phyloP scores from a whole-genome alignment of 2,797 vertebrate genomes.

The Xenopus petersii region DNA sequence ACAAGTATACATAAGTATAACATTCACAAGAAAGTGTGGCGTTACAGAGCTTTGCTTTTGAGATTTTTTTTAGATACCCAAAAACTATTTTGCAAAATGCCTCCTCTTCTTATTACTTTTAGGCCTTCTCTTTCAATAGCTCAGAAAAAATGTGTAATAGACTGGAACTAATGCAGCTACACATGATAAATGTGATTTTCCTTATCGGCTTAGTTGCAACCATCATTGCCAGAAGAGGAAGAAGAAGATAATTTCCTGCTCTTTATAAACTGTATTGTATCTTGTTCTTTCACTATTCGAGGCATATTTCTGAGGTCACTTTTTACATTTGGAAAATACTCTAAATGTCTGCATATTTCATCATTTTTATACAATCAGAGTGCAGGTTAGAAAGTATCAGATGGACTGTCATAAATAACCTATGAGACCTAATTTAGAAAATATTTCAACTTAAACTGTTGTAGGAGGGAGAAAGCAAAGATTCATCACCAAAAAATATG shows the following conservation, averaged over 20 bases:
- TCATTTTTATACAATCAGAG: neutral
- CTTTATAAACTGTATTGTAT: constrained; percentile 9
- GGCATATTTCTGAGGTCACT: neutral
- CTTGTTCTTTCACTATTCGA: neutral
- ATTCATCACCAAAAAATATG: too few relatives aligned
- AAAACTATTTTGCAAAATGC: neutral
- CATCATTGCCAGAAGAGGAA: constrained; percentile 1
- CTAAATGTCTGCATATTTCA: neutral
- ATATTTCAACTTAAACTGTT: too few relatives aligned
- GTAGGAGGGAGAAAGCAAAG: too few relatives aligned
- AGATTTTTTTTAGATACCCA: neutral
- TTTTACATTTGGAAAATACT: constrained; percentile 3
- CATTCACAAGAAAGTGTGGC: neutral
- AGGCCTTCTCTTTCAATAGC: constrained; percentile 3
- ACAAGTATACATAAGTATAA: neutral
- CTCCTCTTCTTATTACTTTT: constrained; percentile 4
- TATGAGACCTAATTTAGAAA: too few relatives aligned
- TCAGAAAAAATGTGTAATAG: constrained; percentile 1
- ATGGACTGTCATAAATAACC: too few relatives aligned
- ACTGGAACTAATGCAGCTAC: constrained; percentile 5
- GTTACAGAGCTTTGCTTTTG: neutral
- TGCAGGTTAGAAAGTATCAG: neutral
- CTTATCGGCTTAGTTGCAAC: constrained; percentile 18
- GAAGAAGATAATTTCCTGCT: constrained; percentile 13
- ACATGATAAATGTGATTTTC: constrained; percentile 30